These are phyloP conservation scores for Microcebus jonahi DNA, from an alignment of 2,113 vertebrate genomes.

Conservation along the genomic window DNA sequence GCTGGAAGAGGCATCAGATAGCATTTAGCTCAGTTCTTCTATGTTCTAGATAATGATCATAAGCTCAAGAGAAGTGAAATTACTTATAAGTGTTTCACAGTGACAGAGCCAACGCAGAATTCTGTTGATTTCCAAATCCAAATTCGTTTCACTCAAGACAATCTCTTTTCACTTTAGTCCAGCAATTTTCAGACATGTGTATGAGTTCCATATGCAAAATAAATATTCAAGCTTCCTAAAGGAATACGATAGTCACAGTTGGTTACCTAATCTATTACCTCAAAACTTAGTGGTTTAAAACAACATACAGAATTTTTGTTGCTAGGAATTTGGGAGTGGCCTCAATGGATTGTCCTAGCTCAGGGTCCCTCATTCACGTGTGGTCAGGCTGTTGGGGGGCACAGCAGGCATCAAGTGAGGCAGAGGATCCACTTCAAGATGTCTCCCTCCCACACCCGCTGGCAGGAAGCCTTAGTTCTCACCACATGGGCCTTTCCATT, in stretches of 20 bases:
- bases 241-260: too few species aligned
- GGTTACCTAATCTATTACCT: not conserved
- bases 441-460: not conserved
- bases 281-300: not conserved
- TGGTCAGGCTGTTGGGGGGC: not conserved
- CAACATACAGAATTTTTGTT: not conserved
- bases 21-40: not conserved
- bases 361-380: not conserved
- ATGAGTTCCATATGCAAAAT: not conserved
- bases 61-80: not conserved
- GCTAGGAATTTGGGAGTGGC: not conserved
- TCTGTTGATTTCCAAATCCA: not conserved
- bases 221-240: not conserved
- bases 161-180: not conserved
- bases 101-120: not conserved
- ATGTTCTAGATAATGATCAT: not conserved
- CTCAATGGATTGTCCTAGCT: not conserved
- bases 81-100: not conserved
- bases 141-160: not conserved
- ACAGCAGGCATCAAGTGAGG: not conserved
- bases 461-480: not conserved
- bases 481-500: accelerated
- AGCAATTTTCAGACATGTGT: not conserved
- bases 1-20: not conserved
- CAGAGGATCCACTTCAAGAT: not conserved